A percentile compares a stretch with the other conserved stretches of the same genome.
These are phyloP conservation scores for Drosophila eugracilis DNA, from an alignment of 1,140 invertebrate genomes.

Conservation along the genomic window DNA sequence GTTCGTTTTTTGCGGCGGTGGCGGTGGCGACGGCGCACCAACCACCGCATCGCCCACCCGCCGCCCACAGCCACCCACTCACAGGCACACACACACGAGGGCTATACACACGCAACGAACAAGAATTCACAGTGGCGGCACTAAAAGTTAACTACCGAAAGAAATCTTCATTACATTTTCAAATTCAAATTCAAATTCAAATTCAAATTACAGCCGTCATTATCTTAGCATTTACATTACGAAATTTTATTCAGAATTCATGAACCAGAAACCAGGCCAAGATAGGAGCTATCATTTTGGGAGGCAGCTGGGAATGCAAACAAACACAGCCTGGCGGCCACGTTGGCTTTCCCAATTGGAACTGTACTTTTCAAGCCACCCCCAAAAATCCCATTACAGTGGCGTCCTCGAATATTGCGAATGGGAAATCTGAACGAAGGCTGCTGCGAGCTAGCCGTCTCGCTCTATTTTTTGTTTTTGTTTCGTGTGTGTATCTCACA, in stretches of 20 bases:
- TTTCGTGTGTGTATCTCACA: slow-evolving; percentile 49
- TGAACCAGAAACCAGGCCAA: no score
- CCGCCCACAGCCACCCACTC: slow-evolving; percentile 1
- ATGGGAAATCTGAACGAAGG: slow-evolving; percentile 27
- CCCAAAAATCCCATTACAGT: slow-evolving; percentile 24
- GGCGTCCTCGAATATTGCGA: slow-evolving; percentile 22
- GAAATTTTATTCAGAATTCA: no score
- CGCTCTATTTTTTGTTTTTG: slow-evolving; percentile 18
- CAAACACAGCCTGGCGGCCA: background rate
- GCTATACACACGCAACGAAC: background rate
- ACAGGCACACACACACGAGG: background rate
- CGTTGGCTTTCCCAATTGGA: slow-evolving; percentile 57
- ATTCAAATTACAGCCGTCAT: no score
- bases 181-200: no score
- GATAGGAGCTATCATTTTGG: background rate
- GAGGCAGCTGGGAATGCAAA: background rate
- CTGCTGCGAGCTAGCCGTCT: slow-evolving; percentile 19
- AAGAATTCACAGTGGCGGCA: background rate
- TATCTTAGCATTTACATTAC: no score
- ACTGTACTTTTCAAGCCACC: slow-evolving; percentile 59
- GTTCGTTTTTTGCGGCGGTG: slow-evolving; percentile 22
- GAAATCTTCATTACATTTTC: no score
- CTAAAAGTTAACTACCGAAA: background rate
- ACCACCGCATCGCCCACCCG: slow-evolving; percentile 4
- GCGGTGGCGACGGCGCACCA: slow-evolving; percentile 54